Evolutionary conservation across 2,888 invertebrate genomes (phyloP).

Genomic region (Lepidocyrtinus sp.): DNA sequence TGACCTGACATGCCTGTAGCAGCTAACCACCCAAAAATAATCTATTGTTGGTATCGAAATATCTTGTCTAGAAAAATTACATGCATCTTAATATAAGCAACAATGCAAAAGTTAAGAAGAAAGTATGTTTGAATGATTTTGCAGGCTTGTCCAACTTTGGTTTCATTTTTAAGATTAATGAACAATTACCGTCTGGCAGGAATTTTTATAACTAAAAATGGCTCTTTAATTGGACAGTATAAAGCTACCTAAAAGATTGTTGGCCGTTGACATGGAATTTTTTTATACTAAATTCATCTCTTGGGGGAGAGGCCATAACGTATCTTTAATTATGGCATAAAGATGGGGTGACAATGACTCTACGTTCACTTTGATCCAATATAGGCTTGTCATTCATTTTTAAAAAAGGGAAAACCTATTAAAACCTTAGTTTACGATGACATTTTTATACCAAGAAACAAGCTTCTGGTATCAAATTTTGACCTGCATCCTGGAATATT

Average conservation of each 20-base stretch:
- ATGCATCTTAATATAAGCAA: too few species aligned
- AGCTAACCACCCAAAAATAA: background rate
- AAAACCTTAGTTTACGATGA: slow-evolving; percentile 29
- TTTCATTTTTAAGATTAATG: too few species aligned
- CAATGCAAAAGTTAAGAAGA: too few species aligned
- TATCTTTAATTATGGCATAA: slow-evolving; percentile 44
- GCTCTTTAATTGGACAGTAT: too few species aligned
- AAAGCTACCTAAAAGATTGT: too few species aligned
- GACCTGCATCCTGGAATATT: background rate
- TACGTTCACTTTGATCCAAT: slow-evolving; percentile 22
- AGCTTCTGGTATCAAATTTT: slow-evolving; percentile 40
- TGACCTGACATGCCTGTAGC: slow-evolving; percentile 46
- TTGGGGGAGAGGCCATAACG: slow-evolving; percentile 18
- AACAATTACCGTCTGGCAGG: too few species aligned
- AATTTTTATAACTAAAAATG: too few species aligned
- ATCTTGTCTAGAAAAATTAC: too few species aligned
- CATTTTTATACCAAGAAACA: slow-evolving; percentile 37
- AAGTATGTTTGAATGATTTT: too few species aligned
- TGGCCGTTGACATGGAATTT: background rate
- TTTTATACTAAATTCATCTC: background rate
- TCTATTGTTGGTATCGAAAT: background rate
- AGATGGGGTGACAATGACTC: slow-evolving; percentile 42
- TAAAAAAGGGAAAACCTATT: slow-evolving; percentile 7
- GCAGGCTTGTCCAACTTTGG: too few species aligned
- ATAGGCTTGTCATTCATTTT: slow-evolving; percentile 20